These are phyloP conservation scores for Diorhabda elongata DNA, from an alignment of 1,140 invertebrate genomes.

Conservation along the genomic window DNA sequence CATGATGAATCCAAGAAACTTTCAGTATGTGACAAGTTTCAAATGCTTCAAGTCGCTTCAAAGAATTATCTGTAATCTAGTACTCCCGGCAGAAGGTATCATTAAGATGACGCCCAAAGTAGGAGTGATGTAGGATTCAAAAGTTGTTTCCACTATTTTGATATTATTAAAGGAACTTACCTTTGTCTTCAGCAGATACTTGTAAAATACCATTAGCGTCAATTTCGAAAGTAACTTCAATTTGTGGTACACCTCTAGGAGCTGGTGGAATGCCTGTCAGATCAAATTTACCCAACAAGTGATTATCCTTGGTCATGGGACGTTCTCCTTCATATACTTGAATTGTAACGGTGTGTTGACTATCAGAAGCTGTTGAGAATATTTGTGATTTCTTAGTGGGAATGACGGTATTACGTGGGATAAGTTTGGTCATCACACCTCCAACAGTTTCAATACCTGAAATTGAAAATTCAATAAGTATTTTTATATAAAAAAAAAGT, in stretches of 20 bases:
- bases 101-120: too few species aligned
- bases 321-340: slow-evolving; percentile 97
- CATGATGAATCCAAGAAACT: too few species aligned
- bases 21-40: too few species aligned
- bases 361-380: slow-evolving; percentile 98
- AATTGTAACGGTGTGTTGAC: slow-evolving; percentile 98
- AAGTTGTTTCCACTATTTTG: too few species aligned
- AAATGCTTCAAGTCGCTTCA: too few species aligned
- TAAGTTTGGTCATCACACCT: slow-evolving; percentile 99
- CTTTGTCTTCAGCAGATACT: slow-evolving; percentile 97
- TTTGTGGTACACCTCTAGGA: slow-evolving; percentile 96
- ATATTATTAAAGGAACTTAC: slow-evolving; percentile 41
- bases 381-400: slow-evolving; percentile 99
- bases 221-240: slow-evolving; percentile 98
- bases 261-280: slow-evolving; percentile 97
- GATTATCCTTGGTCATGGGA: slow-evolving; percentile 99
- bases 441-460: slow-evolving; percentile 92
- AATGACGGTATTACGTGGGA: slow-evolving; percentile 96
- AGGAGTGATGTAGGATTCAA: too few species aligned
- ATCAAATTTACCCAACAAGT: slow-evolving; percentile 94
- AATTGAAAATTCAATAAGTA: too few species aligned
- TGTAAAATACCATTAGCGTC: slow-evolving; percentile 93
- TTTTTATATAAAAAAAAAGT: too few species aligned
- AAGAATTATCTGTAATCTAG: too few species aligned
- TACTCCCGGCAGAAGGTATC: too few species aligned